Evolutionary conservation across 1,140 invertebrate genomes (phyloP).

Genomic region (Cotesia typhae): DNA sequence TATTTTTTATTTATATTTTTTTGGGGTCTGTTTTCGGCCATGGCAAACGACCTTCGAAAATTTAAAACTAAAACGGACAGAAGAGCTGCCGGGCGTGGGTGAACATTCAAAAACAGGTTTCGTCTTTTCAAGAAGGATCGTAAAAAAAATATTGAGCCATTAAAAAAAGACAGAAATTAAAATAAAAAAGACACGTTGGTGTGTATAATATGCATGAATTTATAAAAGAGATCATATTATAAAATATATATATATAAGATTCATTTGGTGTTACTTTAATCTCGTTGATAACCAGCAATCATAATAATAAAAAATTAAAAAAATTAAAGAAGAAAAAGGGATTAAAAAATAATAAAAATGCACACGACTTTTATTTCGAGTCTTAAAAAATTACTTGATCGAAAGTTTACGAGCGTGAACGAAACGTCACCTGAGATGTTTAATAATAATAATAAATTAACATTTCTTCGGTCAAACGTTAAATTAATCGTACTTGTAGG

Average conservation of each 20-base stretch:
- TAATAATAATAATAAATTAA: neutral
- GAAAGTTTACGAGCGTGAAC: conserved; percentile 15
- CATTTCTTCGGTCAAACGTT: conserved; percentile 6
- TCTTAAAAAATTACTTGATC: neutral
- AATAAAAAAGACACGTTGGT: conserved; percentile 7
- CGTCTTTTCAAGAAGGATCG: conserved; percentile 14
- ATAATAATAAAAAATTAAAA: neutral
- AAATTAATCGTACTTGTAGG: conserved; percentile 8
- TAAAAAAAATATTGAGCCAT: conserved; percentile 22
- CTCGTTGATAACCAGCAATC: conserved; percentile 39
- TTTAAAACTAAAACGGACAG: conserved; percentile 38
- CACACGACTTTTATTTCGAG: neutral
- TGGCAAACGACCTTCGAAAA: conserved; percentile 46
- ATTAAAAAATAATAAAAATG: neutral
- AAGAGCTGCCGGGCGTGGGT: conserved; percentile 46
- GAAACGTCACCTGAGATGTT: neutral
- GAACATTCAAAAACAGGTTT: conserved; percentile 45
- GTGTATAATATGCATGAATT: neutral
- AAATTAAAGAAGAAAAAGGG: too few relatives aligned
- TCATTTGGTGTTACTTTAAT: conserved; percentile 39
- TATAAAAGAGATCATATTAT: conserved; percentile 7
- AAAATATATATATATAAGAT: conserved; percentile 24
- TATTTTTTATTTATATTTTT: neutral
- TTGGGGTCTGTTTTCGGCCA: conserved; percentile 6
- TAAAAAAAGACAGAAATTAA: conserved; percentile 4